Evolutionary conservation across 1,140 invertebrate species (phyloP), one percentile per base, ranked within the genome.

Genomic region (Diachasmimorpha longicaudata): DNA sequence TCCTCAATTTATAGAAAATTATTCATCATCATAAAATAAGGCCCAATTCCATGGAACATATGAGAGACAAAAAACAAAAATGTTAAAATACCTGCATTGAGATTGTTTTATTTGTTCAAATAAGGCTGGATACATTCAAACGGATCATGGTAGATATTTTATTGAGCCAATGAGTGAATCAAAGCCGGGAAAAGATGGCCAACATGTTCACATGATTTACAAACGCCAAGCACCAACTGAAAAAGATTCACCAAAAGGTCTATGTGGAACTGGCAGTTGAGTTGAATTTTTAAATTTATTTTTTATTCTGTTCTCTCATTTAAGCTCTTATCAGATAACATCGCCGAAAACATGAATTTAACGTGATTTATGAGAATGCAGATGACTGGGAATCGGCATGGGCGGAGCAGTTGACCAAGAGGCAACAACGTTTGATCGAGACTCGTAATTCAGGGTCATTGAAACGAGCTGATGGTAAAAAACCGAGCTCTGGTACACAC

Each of bases 201-300:
- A 89, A 55, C 90, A 91, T 76, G 74, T 91, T 46, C 90, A 91
- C 75, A 80, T 91, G 36, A 81, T 88, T 16, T 90, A 91, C 79
- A 83, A 86, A 72, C 81, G 81, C 25, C 69, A 81, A 16, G 77
- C 75, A n/a, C 72, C 78, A 1, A 78, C 81, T 36, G 81, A 81
- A 42, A 79, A 75, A 19, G 67, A 72, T n/a, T 48, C 63, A 0
- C 66, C 78, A 14, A 82, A 81, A 55, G 67, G 72, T 55, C 68
- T 69, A 39, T 86, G 85, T 52, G 83, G 78, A 46, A 82, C 81
- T 23, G 77, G 73, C 31, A 84, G 84, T 85, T 66, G 74, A 68
- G 58, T 63, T 13, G 4, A 14, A 25, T 63, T 68, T 37, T 68
- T 16, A 37, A 42, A 16, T 37, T 68, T n/a, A 0, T 13, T 66